Conservation (phyloP, 2,113 vertebrate genomes). For the Entomyzon cyanotis region DNA sequence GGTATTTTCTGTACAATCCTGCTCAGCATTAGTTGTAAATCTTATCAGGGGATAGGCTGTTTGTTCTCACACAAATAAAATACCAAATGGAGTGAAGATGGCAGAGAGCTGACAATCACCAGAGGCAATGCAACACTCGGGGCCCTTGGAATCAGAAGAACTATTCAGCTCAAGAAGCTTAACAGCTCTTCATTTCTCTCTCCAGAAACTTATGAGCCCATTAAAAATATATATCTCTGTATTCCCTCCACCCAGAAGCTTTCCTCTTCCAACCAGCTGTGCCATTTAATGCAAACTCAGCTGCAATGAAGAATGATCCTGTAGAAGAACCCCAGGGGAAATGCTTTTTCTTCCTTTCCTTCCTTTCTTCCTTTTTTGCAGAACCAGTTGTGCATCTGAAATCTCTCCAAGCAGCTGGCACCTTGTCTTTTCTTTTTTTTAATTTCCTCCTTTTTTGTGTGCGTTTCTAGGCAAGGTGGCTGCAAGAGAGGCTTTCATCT, state of each 20-base stretch:
- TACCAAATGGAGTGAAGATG: slow-evolving; percentile 37
- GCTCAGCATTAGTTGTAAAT: slow-evolving; percentile 54
- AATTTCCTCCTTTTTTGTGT: not conserved
- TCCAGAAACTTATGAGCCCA: slow-evolving; percentile 33
- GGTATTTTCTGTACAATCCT: slow-evolving; percentile 9
- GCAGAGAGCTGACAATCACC: slow-evolving; percentile 38
- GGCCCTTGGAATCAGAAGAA: slow-evolving; percentile 44
- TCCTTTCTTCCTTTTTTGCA: slow-evolving; percentile 38
- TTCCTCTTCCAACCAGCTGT: slow-evolving; percentile 53
- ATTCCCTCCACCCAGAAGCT: slow-evolving; percentile 14
- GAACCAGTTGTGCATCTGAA: slow-evolving; percentile 13
- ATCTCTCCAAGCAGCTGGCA: slow-evolving; percentile 55
- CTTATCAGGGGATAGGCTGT: slow-evolving; percentile 46
- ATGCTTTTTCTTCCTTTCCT: slow-evolving; percentile 24
- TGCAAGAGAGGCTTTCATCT: slow-evolving; percentile 66
- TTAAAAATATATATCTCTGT: slow-evolving; percentile 46
- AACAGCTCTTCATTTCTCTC: slow-evolving; percentile 46
- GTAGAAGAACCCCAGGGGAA: slow-evolving; percentile 32
- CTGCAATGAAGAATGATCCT: slow-evolving; percentile 55
- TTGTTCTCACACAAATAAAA: slow-evolving; percentile 61
- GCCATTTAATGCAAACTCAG: slow-evolving; percentile 57
- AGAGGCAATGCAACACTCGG: slow-evolving; percentile 22
- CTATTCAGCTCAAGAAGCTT: slow-evolving; percentile 52
- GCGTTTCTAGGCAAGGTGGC: slow-evolving; percentile 46
- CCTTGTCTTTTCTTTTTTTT: slow-evolving; percentile 10